phyloP scores from a whole-genome alignment of 2,113 vertebrate genomes.

The Mohoua ochrocephala region DNA sequence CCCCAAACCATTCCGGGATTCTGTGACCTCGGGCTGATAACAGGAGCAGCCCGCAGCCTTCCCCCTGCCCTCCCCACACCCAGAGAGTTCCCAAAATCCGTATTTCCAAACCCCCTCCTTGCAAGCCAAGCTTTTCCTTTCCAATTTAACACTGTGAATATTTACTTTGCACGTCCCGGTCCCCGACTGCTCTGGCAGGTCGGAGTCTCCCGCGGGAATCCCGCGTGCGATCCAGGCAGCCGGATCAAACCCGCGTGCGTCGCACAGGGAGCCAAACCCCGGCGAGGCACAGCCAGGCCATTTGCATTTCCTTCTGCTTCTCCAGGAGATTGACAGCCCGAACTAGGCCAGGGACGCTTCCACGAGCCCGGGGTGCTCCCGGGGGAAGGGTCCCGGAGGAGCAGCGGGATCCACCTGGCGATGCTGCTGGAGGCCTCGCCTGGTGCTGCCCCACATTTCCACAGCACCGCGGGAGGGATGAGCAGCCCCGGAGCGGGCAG shows the following conservation, averaged over 20 bases:
- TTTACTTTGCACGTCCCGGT: not conserved
- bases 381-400: not conserved
- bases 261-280: not conserved
- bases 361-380: not conserved
- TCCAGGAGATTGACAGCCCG: not conserved
- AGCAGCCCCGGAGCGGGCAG: not conserved
- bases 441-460: not conserved
- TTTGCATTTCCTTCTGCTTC: not conserved
- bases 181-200: not conserved
- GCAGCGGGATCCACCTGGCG: not conserved
- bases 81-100: not conserved
- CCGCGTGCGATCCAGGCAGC: not conserved
- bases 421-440: not conserved
- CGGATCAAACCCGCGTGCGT: fast-evolving
- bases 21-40: not conserved
- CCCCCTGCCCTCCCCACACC: not conserved
- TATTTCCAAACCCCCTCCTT: not conserved
- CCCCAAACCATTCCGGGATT: not conserved
- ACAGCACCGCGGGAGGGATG: fast-evolving
- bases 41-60: not conserved
- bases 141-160: not conserved
- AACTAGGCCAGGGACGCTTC: not conserved
- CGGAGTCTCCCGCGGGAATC: not conserved
- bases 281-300: not conserved
- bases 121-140: not conserved